Percentiles rank a stretch among this genome's conserved stretches.
phyloP scores from a whole-genome alignment of 2,888 invertebrate species.

The Melipona beecheii region DNA sequence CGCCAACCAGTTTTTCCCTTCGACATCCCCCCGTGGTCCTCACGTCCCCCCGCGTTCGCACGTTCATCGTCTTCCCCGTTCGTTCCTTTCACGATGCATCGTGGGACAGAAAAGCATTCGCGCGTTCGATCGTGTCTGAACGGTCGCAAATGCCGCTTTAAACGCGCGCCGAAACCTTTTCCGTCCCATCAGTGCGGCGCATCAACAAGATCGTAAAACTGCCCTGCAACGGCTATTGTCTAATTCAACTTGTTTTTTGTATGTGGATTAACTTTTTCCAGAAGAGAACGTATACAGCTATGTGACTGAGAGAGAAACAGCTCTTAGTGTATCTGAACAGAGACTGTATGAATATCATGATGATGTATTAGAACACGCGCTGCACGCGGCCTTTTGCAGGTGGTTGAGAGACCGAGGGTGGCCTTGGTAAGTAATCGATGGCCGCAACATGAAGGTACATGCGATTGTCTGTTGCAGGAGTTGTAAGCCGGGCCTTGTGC shows the following conservation, averaged over 20 bases:
- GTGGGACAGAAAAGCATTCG: constrained; percentile 57
- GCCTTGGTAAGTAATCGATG: constrained; percentile 83
- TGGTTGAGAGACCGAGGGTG: constrained; percentile 76
- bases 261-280: constrained; percentile 84
- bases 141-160: constrained; percentile 1
- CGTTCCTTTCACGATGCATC: constrained; percentile 38
- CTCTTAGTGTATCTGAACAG: constrained; percentile 80
- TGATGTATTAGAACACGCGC: constrained; percentile 83
- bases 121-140: not conserved
- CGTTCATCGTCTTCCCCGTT: not conserved
- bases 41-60: not conserved
- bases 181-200: constrained; percentile 58
- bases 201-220: constrained; percentile 47
- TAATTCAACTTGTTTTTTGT: constrained; percentile 79
- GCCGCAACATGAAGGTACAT: constrained; percentile 81
- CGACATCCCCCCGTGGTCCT: not conserved
- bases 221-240: constrained; percentile 67
- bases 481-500: constrained; percentile 10
- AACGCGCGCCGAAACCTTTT: constrained; percentile 34
- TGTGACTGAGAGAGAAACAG: constrained; percentile 79
- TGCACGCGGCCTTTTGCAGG: constrained; percentile 84
- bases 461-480: constrained; percentile 78
- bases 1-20: not conserved
- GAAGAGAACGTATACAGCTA: constrained; percentile 76
- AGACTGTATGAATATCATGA: constrained; percentile 83